These are phyloP conservation scores for Paragorgia papillata DNA, from an alignment of 92 coral and sea anemone species.

Conservation along the genomic window DNA sequence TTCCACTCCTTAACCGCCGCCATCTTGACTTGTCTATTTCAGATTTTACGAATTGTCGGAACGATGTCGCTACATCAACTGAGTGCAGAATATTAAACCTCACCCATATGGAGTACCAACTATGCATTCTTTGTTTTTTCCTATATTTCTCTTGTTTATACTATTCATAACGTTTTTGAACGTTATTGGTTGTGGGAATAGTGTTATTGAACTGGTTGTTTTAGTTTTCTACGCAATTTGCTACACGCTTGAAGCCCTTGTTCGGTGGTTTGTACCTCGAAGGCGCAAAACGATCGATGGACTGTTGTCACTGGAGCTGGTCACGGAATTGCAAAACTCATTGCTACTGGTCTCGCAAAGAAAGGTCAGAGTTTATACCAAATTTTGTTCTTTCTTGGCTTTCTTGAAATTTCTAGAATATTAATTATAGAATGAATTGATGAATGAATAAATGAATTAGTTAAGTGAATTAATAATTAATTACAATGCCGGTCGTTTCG, in stretches of 20 bases:
- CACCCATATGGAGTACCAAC: too few species aligned
- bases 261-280: conserved; percentile 17
- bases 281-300: conserved; percentile 20
- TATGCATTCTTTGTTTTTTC: neutral
- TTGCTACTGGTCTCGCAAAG: conserved; percentile 74
- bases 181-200: neutral
- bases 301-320: conserved; percentile 89
- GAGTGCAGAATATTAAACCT: too few species aligned
- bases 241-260: conserved; percentile 2
- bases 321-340: conserved; percentile 84
- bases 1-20: too few species aligned
- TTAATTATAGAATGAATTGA: too few species aligned
- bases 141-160: neutral
- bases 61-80: too few species aligned
- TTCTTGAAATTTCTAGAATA: too few species aligned
- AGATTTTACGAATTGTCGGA: too few species aligned
- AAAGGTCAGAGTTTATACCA: conserved; percentile 72
- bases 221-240: neutral
- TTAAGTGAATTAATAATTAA: too few species aligned
- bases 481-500: too few species aligned
- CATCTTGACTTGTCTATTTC: too few species aligned
- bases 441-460: too few species aligned
- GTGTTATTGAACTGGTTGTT: neutral
- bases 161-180: neutral
- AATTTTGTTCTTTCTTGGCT: too few species aligned